Conservation (phyloP, 2,113 vertebrate species). For the Macquaria ambigua region DNA sequence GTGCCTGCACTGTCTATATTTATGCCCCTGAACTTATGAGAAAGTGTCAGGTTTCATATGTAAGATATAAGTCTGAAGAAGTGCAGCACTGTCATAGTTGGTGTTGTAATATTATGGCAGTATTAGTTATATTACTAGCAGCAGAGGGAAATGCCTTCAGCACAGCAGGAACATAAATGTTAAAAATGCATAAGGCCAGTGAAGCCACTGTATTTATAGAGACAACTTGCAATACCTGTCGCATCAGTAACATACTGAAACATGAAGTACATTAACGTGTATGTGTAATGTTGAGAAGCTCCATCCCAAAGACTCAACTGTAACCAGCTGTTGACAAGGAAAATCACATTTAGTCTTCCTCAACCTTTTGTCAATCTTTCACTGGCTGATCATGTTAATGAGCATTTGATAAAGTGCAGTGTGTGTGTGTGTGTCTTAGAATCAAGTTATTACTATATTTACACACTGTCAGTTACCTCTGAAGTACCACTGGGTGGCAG, state of each 20-base stretch:
- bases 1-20: no score
- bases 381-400: not conserved
- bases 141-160: no score
- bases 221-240: not conserved
- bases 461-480: not conserved
- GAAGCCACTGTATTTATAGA: no score
- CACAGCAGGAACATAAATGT: no score
- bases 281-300: not conserved
- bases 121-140: no score
- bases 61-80: not conserved
- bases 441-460: no score
- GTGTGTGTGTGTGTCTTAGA: not conserved
- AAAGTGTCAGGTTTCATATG: not conserved
- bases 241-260: not conserved
- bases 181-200: no score
- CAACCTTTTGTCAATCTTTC: not conserved
- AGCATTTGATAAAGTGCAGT: not conserved
- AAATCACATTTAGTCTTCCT: no score
- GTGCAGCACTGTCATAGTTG: not conserved
- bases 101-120: no score
- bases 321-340: not conserved
- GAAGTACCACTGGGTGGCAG: constrained; percentile 56
- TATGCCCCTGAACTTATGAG: no score
- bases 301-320: not conserved
- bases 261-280: not conserved